Evolutionary conservation across 2,888 invertebrate genomes (phyloP), one percentile per base, ranked within the genome.

Genomic region (Ariolimax columbianus): DNA sequence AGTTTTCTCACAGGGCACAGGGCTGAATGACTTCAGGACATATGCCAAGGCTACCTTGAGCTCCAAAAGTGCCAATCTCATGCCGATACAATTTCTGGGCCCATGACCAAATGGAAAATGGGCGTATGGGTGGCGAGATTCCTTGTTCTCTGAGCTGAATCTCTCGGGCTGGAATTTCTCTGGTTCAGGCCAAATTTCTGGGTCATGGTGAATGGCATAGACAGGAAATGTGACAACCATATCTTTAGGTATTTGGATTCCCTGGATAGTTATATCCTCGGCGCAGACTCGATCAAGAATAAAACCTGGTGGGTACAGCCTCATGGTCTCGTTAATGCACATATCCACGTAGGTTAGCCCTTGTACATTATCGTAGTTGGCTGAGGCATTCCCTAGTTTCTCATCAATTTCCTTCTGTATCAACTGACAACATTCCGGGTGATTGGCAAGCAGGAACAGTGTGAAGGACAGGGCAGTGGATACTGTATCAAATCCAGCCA

Each of bases 291-390:
- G 40, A 55, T 86, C 86, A 51, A 81, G 26, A 40, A 87, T 81
- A 19, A 87, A 38, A 6, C 83, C 86, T 36, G 88, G 86, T 0
- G 89, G 88, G 63, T 88, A 88, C 82, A 89, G 59, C 0, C 89
- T 77, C 66, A 90, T 86, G 4, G 88, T 78, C 73, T 90, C 90
- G 55, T 84, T 87, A 17, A 90, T 70, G 72, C 90, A 90, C 88
- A 89, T 88, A 59, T 90, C 89, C 77, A 90, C 81, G 59, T 88
- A 89, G 14, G 78, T 72, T 33, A 89, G 82, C 26, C 81, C 80
- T n/a, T 86, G 83, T 11, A 88, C 43, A 55, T 88, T 88, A 19
- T 88, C 87, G 59, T 87, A 87, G 51, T 84, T 82, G 1, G 87
- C 84, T 4, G 75, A 70, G 47, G 82, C 84, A 38, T 75, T 79